phyloP scores from a whole-genome alignment of 2,113 vertebrate genomes.

The Prietella phreatophila region DNA sequence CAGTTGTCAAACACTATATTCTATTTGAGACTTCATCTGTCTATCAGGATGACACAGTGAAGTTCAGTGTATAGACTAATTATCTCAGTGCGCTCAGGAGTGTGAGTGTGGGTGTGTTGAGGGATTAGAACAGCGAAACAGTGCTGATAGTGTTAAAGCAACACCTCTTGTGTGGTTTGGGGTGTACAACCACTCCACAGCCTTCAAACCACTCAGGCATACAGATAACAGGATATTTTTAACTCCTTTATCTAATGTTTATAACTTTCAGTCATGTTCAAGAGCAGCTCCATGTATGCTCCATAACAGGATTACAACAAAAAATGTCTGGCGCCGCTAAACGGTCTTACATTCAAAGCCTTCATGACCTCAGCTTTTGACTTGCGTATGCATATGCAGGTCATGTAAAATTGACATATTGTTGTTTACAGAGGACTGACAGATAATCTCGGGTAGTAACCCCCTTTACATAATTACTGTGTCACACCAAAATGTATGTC shows the following conservation, averaged over 20 bases:
- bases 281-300: neutral
- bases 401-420: conserved; percentile 13
- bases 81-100: neutral
- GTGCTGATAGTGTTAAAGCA: conserved; percentile 16
- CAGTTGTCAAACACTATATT: neutral
- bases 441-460: neutral
- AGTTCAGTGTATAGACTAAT: conserved; percentile 11
- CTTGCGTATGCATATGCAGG: neutral
- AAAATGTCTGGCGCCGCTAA: neutral
- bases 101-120: conserved; percentile 30
- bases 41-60: conserved; percentile 9
- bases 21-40: neutral
- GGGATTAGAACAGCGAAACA: conserved; percentile 23
- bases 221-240: conserved; percentile 44
- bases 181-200: conserved; percentile 17
- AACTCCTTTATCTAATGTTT: conserved; percentile 27
- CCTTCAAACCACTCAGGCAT: conserved; percentile 17
- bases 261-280: conserved; percentile 36
- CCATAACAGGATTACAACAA: neutral
- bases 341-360: neutral
- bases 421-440: neutral
- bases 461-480: neutral
- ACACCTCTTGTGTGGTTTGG: neutral
- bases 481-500: conserved; percentile 30
- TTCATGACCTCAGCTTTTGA: neutral